Base-by-base conservation (phyloP, 2,888 invertebrate species). In the Xanthorhoe designata region DNA sequence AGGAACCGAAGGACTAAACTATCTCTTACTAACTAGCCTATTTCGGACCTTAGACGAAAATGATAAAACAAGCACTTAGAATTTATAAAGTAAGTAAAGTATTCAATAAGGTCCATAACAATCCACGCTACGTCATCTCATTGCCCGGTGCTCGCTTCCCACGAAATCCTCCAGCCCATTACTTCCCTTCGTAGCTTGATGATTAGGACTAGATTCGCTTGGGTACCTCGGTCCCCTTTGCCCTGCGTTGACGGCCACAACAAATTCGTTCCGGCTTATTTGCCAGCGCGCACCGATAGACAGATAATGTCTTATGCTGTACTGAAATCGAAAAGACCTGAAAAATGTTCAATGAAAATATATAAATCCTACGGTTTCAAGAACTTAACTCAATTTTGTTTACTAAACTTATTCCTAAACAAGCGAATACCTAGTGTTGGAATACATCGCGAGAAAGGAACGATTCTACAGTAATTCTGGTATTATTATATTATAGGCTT, bases 181-280 rank as follows among this genome's bases (percentile, higher is more conserved):
- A 68, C 77, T 69, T 73, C 70, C 71, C 75, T 75, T 79, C 65
- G 52, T 63, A 66, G 59, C 49, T 15, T 70, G 38, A 75, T 72
- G 74, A 68, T 77, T 78, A 72, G 73, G 77, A 73, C 73, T 71
- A 75, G 69, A 81, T 85, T 83, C 72, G 68, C 66, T 78, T 77
- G 79, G 52, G 29, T 13, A 42, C 17, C 9, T 38, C 29, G 38
- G 61, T 71, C 75, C 65, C 73, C 66, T 73, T 75, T 67, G 52
- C 66, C 65, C 67, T 70, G 69, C 71, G 70, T 72, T 70, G 73
- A 73, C 77, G 73, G 72, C 78, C 78, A 77, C 81, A 80, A 78
- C 79, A 80, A 32, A 84, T 85, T 83, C 77, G 83, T 86, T 84
- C 78, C 82, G 82, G 80, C 83, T 84, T 84, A 85, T 87, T 88